Evolutionary conservation across 2,888 invertebrate species (phyloP).

Genomic region (Nomada ruficornis): DNA sequence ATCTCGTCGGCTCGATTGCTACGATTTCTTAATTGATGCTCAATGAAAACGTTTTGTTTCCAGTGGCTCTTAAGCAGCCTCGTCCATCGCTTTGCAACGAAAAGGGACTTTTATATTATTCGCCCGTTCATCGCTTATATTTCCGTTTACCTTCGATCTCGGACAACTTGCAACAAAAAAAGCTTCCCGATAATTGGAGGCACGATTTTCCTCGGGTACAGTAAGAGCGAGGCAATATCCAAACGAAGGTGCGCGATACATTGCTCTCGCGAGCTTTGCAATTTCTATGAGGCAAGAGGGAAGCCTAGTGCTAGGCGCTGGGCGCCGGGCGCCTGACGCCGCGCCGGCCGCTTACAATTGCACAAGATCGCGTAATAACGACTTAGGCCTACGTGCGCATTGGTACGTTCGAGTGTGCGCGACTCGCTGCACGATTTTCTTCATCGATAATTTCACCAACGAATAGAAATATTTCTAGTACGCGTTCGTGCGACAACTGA

Average conservation of each 20-base stretch:
- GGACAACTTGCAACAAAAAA: conserved; percentile 29
- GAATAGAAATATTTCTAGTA: conserved; percentile 17
- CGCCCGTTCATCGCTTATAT: conserved; percentile 40
- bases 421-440: conserved; percentile 47
- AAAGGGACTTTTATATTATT: conserved; percentile 51
- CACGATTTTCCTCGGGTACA: conserved; percentile 19
- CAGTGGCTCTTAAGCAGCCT: conserved; percentile 49
- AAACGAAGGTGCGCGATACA: conserved; percentile 20
- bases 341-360: conserved; percentile 59
- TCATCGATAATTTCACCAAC: conserved; percentile 54
- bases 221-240: conserved; percentile 35
- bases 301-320: conserved; percentile 19
- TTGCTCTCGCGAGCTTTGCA: conserved; percentile 32
- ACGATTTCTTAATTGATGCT: conserved; percentile 75
- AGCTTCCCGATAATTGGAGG: conserved; percentile 56
- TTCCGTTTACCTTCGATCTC: conserved; percentile 53
- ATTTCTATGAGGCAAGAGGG: conserved; percentile 40
- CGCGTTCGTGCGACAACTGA: not conserved
- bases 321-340: too few relatives aligned
- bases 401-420: conserved; percentile 42
- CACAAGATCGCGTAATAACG: conserved; percentile 66
- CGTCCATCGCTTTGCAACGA: not conserved
- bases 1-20: conserved; percentile 72
- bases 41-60: conserved; percentile 74
- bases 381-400: conserved; percentile 2